phyloP scores from a whole-genome alignment of 2,888 invertebrate genomes.

The Pandemis cinnamomeana region DNA sequence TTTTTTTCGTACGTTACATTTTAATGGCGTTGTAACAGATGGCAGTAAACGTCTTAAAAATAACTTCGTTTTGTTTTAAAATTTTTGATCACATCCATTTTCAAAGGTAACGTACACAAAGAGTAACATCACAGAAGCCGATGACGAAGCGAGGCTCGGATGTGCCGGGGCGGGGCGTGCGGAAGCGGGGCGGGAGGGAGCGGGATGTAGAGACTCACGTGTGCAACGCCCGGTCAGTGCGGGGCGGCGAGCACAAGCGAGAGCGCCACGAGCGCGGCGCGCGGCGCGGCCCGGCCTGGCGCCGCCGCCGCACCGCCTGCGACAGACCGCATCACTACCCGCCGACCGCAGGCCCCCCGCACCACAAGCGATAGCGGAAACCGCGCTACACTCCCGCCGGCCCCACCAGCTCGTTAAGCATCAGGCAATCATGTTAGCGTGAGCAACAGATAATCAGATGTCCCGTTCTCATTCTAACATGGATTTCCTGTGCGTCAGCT shows the following conservation, averaged over 20 bases:
- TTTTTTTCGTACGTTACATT: slow-evolving; percentile 23
- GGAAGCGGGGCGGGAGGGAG: slow-evolving; percentile 44
- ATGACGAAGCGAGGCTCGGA: slow-evolving; percentile 43
- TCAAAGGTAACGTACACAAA: slow-evolving; percentile 20
- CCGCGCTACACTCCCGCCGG: no score
- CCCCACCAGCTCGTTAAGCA: no score
- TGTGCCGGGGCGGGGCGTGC: slow-evolving; percentile 44
- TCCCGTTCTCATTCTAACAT: no score
- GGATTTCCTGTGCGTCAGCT: no score
- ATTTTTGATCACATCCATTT: slow-evolving; percentile 3
- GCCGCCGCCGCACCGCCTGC: slow-evolving; percentile 75
- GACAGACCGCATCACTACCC: slow-evolving; percentile 44
- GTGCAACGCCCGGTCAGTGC: slow-evolving; percentile 79
- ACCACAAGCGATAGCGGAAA: slow-evolving; percentile 14
- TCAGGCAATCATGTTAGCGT: no score
- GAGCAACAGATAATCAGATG: no score
- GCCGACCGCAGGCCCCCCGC: slow-evolving; percentile 42
- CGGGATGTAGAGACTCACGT: slow-evolving; percentile 71
- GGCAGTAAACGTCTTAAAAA: not conserved
- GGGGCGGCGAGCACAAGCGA: slow-evolving; percentile 76
- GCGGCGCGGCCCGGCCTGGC: slow-evolving; percentile 69
- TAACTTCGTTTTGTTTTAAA: not conserved
- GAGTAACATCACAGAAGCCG: slow-evolving; percentile 25
- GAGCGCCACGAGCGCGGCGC: slow-evolving; percentile 71
- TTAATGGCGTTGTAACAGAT: not conserved